Base-by-base conservation (phyloP, 35 echinoderm and acorn worm species). In the Apostichopus californicus region DNA sequence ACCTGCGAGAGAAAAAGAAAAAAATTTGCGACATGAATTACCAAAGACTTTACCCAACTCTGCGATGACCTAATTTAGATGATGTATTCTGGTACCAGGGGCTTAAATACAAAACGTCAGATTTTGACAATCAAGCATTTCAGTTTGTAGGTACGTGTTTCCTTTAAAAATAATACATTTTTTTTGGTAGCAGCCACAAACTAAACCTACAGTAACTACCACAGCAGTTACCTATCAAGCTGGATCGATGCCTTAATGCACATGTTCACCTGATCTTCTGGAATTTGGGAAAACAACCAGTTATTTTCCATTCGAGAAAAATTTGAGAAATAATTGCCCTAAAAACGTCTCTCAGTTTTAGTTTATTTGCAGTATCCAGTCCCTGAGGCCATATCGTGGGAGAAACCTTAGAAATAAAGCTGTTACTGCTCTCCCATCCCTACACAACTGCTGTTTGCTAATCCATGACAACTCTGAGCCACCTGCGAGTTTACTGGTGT, bases 301-400 rank as follows among this genome's bases (percentile, higher is more conserved):
- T 85, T 58, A 22, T 85, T 85, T 59, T 58, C 15, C 57, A 52
- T 59, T 59, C 81, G n/a, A 59, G 17, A 85, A 85, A 75, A 85
- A 57, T 85, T 85, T 57, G 55, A 58, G 55, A 85, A 85, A 85
- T 85, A 59, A 85, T 85, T 85, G 81, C 81, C 57, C 81, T 59
- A 85, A 59, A 85, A 85, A 85, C 81, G 81, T 85, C 81, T 56
- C 57, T 85, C 81, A 85, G 81, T 85, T 85, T 85, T 46, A 46
- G 81, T 17, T 85, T 18, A 56, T 85, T 85, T 25, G 81, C 81
- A 22, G n/a, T 56, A 57, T 52, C 81, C 17, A 21, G 17, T 58
- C 71, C 71, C 20, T 18, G 71, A 18, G 71, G 17, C 71, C 15
- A 20, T 7, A 20, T 2, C 6, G 17, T 20, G 17, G 21, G n/a